These are phyloP conservation scores for Ectemnius cavifrons DNA, from an alignment of 2,888 invertebrate species.

Conservation along the genomic window DNA sequence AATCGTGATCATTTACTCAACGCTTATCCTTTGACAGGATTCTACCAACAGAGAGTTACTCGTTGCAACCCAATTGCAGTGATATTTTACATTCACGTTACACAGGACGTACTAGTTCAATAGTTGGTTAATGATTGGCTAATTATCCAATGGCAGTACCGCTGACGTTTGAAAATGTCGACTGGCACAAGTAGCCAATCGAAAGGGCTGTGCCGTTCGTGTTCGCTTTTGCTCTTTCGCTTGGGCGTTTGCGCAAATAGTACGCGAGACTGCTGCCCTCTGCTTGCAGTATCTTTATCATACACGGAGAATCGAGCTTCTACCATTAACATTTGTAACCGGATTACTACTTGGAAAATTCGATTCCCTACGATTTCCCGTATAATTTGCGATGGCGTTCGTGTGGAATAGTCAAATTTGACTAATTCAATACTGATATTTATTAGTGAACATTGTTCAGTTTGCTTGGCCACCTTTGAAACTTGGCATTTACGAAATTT, in stretches of 20 bases:
- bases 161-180: not conserved
- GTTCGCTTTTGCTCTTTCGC: not conserved
- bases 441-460: no score
- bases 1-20: not conserved
- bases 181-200: not conserved
- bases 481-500: no score
- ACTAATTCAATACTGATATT: no score
- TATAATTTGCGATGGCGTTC: not conserved
- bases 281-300: not conserved
- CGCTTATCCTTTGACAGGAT: not conserved
- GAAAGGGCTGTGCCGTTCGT: not conserved
- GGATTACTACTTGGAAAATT: constrained; percentile 5
- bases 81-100: not conserved
- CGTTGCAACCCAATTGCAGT: not conserved
- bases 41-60: not conserved
- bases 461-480: no score
- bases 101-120: no score
- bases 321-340: not conserved
- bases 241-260: not conserved
- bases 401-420: not conserved
- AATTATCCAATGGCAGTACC: not conserved
- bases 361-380: not conserved
- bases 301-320: not conserved
- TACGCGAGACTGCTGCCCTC: not conserved
- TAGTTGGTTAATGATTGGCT: not conserved